Evolutionary conservation across 2,888 invertebrate genomes (phyloP).

Genomic region (Thereva nobilitata): DNA sequence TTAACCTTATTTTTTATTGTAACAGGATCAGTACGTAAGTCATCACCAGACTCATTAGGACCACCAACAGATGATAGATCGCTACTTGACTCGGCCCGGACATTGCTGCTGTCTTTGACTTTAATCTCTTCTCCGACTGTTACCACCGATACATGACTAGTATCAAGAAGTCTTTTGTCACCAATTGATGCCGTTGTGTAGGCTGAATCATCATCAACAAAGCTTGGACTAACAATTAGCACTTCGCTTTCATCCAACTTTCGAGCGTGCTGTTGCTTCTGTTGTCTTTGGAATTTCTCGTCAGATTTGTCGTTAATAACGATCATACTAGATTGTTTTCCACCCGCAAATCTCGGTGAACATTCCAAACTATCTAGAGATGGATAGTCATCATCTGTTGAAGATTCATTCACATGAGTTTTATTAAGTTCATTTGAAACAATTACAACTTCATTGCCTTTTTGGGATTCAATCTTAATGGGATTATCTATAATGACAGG

Average conservation of each 20-base stretch:
- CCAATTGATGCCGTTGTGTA: slow-evolving; percentile 56
- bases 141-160: slow-evolving; percentile 89
- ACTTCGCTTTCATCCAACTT: slow-evolving; percentile 87
- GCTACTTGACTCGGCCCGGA: slow-evolving; percentile 45
- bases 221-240: slow-evolving; percentile 74
- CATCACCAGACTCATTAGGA: slow-evolving; percentile 40
- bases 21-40: slow-evolving; percentile 29
- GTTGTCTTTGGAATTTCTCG: slow-evolving; percentile 45
- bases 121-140: slow-evolving; percentile 83
- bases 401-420: slow-evolving; percentile 67
- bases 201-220: slow-evolving; percentile 68
- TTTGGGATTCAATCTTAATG: slow-evolving; percentile 48
- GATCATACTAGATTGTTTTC: slow-evolving; percentile 54
- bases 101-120: slow-evolving; percentile 70
- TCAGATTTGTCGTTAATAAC: slow-evolving; percentile 51
- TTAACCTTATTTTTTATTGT: slow-evolving; percentile 57
- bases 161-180: slow-evolving; percentile 63
- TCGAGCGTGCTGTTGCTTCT: slow-evolving; percentile 59
- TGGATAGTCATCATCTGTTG: slow-evolving; percentile 77
- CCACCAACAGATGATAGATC: slow-evolving; percentile 46
- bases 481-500: slow-evolving; percentile 72
- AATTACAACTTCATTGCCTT: slow-evolving; percentile 73
- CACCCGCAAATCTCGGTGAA: slow-evolving; percentile 45
- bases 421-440: slow-evolving; percentile 78
- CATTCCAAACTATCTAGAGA: slow-evolving; percentile 77